These are phyloP conservation scores for Hypomecis atomaria DNA, from an alignment of 2,888 invertebrate genomes.

Conservation along the genomic window DNA sequence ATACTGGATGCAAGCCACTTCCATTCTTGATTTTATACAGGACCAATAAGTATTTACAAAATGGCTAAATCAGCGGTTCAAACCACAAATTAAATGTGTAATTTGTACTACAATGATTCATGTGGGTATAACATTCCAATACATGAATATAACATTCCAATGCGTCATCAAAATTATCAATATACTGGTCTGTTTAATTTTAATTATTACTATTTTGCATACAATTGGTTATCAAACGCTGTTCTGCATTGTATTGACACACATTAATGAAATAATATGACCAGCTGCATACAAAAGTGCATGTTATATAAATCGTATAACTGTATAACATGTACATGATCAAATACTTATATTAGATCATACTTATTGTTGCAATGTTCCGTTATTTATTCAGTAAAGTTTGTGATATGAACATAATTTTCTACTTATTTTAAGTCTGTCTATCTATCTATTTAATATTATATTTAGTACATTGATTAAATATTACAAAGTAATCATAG, in stretches of 20 bases:
- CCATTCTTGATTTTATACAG: too few species aligned
- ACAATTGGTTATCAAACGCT: conserved; percentile 11
- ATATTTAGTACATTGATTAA: too few species aligned
- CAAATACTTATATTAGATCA: not conserved
- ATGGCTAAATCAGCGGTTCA: not conserved
- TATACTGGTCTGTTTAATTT: not conserved
- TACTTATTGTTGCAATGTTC: too few species aligned
- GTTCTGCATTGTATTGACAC: conserved; percentile 9
- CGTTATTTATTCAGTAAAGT: too few species aligned
- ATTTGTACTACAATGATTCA: conserved; percentile 3
- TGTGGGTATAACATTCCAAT: not conserved
- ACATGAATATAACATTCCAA: conserved; percentile 2
- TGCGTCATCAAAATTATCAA: conserved; percentile 10
- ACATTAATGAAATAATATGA: conserved; percentile 1
- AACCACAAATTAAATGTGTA: not conserved
- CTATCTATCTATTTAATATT: too few species aligned
- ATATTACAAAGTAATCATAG: too few species aligned
- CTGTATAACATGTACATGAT: not conserved
- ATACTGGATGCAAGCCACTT: too few species aligned
- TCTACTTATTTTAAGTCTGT: too few species aligned
- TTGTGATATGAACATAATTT: too few species aligned
- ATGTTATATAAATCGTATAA: not conserved
- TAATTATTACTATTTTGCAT: conserved; percentile 4
- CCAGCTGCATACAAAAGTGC: conserved; percentile 5
- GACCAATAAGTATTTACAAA: too few species aligned